Evolutionary conservation across 2,888 invertebrate genomes (phyloP).

Genomic region (Rosalia funebris): DNA sequence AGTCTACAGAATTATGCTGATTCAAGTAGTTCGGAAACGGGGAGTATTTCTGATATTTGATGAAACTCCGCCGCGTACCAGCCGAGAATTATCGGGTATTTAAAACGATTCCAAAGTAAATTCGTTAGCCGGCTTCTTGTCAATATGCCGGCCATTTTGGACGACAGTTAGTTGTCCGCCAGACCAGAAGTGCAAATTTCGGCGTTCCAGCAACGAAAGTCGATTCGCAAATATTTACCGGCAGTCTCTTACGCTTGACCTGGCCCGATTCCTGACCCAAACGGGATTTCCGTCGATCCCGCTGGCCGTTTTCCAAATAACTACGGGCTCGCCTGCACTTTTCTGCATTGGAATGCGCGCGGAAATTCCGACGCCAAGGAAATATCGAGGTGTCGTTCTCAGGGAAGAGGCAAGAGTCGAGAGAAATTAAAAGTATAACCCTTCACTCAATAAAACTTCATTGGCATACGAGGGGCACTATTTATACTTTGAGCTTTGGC

Average conservation of each 20-base stretch:
- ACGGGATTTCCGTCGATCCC: slow-evolving; percentile 13
- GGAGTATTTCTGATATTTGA: not conserved
- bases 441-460: no score
- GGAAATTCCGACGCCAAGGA: no score
- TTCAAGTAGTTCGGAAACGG: not conserved
- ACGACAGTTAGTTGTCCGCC: slow-evolving; percentile 25
- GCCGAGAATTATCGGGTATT: slow-evolving; percentile 2
- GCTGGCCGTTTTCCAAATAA: slow-evolving; percentile 20
- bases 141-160: slow-evolving; percentile 27
- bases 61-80: slow-evolving; percentile 1
- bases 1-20: no score
- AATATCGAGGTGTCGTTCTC: no score
- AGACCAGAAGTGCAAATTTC: slow-evolving; percentile 27
- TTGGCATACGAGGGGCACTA: no score
- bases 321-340: not conserved
- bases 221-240: slow-evolving; percentile 39
- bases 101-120: slow-evolving; percentile 24
- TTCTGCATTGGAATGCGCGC: not conserved
- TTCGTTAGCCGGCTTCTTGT: slow-evolving; percentile 26
- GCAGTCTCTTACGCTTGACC: slow-evolving; percentile 23
- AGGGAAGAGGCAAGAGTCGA: no score
- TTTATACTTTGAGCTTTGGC: no score
- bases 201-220: slow-evolving; percentile 31
- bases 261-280: slow-evolving; percentile 15
- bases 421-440: no score